phyloP scores from a whole-genome alignment of 2,888 invertebrate species.

The Gari tellinella region DNA sequence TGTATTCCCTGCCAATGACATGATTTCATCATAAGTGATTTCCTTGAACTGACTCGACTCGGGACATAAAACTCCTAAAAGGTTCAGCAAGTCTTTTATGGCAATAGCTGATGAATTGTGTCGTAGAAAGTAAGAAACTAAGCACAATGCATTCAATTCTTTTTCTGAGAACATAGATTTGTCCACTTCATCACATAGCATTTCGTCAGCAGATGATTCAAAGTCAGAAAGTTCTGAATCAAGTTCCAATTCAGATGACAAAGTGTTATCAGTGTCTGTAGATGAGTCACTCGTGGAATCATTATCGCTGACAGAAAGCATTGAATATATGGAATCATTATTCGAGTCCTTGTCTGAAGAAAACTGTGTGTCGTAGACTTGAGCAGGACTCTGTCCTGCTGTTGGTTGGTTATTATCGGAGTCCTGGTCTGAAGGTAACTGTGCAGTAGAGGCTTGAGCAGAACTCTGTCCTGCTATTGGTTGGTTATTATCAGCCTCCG shows the following conservation, averaged over 20 bases:
- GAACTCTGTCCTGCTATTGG: conserved; percentile 8
- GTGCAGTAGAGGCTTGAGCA: background rate
- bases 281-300: background rate
- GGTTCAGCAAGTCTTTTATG: conserved; percentile 23
- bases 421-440: conserved; percentile 5
- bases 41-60: conserved; percentile 17
- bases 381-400: background rate
- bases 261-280: conserved; percentile 4
- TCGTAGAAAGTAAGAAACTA: conserved; percentile 26
- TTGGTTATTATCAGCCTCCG: background rate
- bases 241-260: conserved; percentile 14
- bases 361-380: background rate
- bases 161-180: conserved; percentile 11
- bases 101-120: conserved; percentile 27
- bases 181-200: conserved; percentile 4
- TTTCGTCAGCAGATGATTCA: conserved; percentile 17
- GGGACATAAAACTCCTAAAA: conserved; percentile 26
- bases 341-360: background rate
- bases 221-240: conserved; percentile 22
- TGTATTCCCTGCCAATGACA: conserved; percentile 7
- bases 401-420: conserved; percentile 5
- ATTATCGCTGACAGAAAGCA: conserved; percentile 1
- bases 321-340: background rate
- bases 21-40: conserved; percentile 10
- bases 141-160: conserved; percentile 19